Evolutionary conservation across 2,113 vertebrate species (phyloP).

Genomic region (Ascaphus truei): DNA sequence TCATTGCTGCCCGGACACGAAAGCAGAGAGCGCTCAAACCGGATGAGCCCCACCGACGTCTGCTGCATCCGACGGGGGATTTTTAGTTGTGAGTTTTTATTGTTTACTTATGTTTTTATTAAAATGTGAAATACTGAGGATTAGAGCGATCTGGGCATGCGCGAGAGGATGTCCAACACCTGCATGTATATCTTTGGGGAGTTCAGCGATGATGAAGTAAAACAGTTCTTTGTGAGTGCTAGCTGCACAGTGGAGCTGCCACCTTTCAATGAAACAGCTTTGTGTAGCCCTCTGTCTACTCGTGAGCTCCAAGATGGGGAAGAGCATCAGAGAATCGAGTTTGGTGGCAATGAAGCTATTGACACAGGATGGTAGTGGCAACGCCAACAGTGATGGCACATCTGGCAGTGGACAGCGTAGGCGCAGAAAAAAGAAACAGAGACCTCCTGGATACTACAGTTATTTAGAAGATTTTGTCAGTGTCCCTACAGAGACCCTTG

Average conservation of each 20-base stretch:
- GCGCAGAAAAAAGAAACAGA: slow-evolving; percentile 96
- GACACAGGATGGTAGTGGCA: slow-evolving; percentile 61
- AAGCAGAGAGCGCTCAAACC: too few relatives aligned
- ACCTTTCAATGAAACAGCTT: slow-evolving; percentile 85
- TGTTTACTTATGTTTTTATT: too few relatives aligned
- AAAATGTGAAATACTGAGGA: too few relatives aligned
- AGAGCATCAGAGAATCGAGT: slow-evolving; percentile 89
- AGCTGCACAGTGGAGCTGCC: slow-evolving; percentile 97
- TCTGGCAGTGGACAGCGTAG: slow-evolving; percentile 82
- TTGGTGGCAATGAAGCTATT: slow-evolving; percentile 91
- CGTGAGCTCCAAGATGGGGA: slow-evolving; percentile 74
- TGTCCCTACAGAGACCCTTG: slow-evolving; percentile 59
- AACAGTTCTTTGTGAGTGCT: slow-evolving; percentile 96
- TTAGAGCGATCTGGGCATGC: too few relatives aligned
- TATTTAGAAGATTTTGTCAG: slow-evolving; percentile 78
- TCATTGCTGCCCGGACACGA: too few relatives aligned
- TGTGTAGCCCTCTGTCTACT: slow-evolving; percentile 75
- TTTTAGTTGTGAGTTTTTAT: too few relatives aligned
- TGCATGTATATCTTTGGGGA: slow-evolving; percentile 99
- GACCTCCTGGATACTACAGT: slow-evolving; percentile 95
- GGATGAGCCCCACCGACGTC: too few relatives aligned
- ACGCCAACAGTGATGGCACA: slow-evolving; percentile 63
- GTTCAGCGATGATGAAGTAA: slow-evolving; percentile 96
- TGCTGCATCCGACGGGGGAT: too few relatives aligned
- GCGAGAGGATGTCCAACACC: too few relatives aligned